A percentile compares a stretch with the other conserved stretches of the same genome.
phyloP scores from a whole-genome alignment of 2,797 vertebrate genomes.

The Peromyscus attwateri region DNA sequence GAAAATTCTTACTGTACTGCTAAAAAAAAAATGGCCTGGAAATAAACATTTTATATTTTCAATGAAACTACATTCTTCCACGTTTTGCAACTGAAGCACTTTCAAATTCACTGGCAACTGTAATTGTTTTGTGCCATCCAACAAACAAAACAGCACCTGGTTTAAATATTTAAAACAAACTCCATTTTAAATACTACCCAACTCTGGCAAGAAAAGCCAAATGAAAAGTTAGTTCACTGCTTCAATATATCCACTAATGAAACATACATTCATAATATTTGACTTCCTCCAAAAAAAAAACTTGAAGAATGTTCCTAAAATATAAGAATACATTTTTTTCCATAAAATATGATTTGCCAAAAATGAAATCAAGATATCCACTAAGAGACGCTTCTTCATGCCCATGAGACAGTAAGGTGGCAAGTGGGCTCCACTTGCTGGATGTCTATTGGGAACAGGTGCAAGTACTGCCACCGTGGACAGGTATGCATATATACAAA shows the following conservation, averaged over 20 bases:
- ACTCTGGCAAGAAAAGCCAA: slow-evolving; percentile 51
- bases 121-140: slow-evolving; percentile 48
- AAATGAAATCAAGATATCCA: not conserved
- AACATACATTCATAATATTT: not conserved
- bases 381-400: not conserved
- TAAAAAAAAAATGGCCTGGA: slow-evolving; percentile 32
- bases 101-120: slow-evolving; percentile 61
- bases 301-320: slow-evolving; percentile 50
- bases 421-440: not conserved
- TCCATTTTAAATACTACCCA: slow-evolving; percentile 17
- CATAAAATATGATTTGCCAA: slow-evolving; percentile 25
- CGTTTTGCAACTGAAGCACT: slow-evolving; percentile 61
- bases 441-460: not conserved
- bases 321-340: slow-evolving; percentile 61
- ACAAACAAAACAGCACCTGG: slow-evolving; percentile 48
- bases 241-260: slow-evolving; percentile 30
- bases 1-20: slow-evolving; percentile 45
- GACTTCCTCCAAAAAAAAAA: not conserved
- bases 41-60: slow-evolving; percentile 75
- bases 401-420: not conserved
- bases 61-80: slow-evolving; percentile 63
- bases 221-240: slow-evolving; percentile 54
- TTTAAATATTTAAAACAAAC: slow-evolving; percentile 62
- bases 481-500: not conserved
- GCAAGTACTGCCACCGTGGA: not conserved